These are phyloP conservation scores for Diglossa brunneiventris DNA, from an alignment of 2,113 vertebrate genomes.

Conservation along the genomic window DNA sequence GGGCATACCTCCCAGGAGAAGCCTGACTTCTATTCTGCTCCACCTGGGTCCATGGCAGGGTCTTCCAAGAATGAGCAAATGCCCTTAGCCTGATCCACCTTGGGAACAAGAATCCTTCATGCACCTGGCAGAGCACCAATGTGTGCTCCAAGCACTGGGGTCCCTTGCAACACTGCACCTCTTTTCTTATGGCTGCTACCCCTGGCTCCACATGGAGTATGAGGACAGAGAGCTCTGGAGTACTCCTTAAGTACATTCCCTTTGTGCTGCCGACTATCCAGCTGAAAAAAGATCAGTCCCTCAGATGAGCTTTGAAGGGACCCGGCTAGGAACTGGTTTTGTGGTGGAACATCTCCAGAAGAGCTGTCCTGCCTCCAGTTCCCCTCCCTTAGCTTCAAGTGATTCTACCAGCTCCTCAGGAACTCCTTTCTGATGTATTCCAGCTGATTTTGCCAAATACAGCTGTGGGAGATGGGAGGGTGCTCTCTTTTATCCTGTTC, in stretches of 20 bases:
- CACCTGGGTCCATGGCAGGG: neutral
- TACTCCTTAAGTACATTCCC: neutral
- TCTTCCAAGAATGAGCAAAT: neutral
- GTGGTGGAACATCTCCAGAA: neutral
- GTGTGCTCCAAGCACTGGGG: neutral
- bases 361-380: neutral
- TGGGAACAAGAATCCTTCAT: neutral
- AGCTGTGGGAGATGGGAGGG: neutral
- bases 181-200: too few species aligned
- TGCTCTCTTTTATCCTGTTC: neutral
- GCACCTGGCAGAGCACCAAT: accelerated
- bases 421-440: neutral
- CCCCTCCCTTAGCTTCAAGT: neutral
- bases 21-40: neutral
- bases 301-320: neutral
- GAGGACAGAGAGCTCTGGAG: neutral
- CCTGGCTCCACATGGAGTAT: neutral
- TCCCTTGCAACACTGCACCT: neutral
- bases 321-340: neutral
- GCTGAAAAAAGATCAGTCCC: neutral
- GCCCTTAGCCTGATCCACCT: neutral
- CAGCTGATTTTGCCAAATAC: accelerated
- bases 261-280: neutral
- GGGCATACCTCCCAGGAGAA: neutral
- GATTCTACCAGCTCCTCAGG: neutral